phyloP scores from a whole-genome alignment of 2,113 vertebrate genomes.

The Sprattus sprattus region DNA sequence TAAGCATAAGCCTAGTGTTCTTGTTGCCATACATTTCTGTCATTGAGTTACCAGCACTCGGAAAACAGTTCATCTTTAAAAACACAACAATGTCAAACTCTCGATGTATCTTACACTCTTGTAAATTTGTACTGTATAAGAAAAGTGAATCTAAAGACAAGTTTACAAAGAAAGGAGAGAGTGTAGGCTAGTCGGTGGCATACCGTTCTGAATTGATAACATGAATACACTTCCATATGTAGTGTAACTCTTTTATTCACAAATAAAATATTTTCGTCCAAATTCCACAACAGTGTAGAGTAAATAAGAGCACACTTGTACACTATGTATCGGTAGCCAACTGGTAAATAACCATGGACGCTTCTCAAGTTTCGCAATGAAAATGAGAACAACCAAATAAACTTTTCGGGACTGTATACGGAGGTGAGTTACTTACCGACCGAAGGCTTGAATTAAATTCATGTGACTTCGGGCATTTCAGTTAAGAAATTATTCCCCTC shows the following conservation, averaged over 20 bases:
- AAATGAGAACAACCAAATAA: background rate
- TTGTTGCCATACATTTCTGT: background rate
- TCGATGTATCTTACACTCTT: background rate
- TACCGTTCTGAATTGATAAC: too few species aligned
- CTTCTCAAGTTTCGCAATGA: background rate
- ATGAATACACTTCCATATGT: too few species aligned
- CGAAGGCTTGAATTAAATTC: background rate
- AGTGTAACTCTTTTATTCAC: background rate
- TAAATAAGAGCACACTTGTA: background rate
- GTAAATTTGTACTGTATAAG: background rate
- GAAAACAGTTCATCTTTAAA: too few species aligned
- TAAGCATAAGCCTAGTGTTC: too few species aligned
- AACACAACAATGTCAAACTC: background rate
- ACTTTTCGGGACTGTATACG: background rate
- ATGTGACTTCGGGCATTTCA: slow-evolving; percentile 18
- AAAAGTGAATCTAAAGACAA: background rate
- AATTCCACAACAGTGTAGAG: background rate
- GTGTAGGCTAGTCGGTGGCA: background rate
- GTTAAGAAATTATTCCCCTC: background rate
- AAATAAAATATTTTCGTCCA: background rate
- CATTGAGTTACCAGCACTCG: background rate
- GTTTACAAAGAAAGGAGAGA: background rate
- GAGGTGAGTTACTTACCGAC: slow-evolving; percentile 19
- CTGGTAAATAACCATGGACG: background rate
- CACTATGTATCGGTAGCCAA: background rate